These are phyloP conservation scores for Mesocentrotus franciscanus DNA, from an alignment of 53 echinoderm and acorn worm genomes.

Conservation along the genomic window DNA sequence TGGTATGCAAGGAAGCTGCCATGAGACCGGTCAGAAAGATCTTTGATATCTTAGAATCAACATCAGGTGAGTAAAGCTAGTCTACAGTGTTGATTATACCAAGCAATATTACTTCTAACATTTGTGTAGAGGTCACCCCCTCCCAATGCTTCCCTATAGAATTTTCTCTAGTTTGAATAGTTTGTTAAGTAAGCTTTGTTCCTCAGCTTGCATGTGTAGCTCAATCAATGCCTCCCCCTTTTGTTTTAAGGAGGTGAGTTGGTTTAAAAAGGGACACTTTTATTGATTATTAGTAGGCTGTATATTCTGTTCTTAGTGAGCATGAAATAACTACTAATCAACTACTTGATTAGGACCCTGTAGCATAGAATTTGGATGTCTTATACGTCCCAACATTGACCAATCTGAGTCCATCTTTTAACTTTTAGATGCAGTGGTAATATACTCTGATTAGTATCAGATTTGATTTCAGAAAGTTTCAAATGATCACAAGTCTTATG, in stretches of 20 bases:
- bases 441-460: background rate
- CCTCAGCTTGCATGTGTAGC: background rate
- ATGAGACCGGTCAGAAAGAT: constrained; percentile 95
- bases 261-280: no score
- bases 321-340: no score
- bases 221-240: background rate
- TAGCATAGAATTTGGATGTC: no score
- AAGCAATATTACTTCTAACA: background rate
- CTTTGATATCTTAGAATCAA: constrained; percentile 93
- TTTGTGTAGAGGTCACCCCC: background rate
- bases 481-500: background rate
- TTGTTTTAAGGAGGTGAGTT: no score
- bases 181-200: background rate
- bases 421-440: background rate
- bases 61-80: constrained; percentile 62
- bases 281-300: no score
- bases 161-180: background rate
- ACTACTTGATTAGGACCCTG: no score
- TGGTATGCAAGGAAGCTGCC: constrained; percentile 95
- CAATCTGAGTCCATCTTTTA: background rate
- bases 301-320: no score
- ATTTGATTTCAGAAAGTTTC: background rate
- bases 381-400: no score
- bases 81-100: background rate
- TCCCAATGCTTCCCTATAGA: background rate